A percentile compares a stretch with the other conserved stretches of the same genome.
Evolutionary conservation across 2,113 vertebrate genomes (phyloP).

Genomic region (Shinisaurus crocodilurus): DNA sequence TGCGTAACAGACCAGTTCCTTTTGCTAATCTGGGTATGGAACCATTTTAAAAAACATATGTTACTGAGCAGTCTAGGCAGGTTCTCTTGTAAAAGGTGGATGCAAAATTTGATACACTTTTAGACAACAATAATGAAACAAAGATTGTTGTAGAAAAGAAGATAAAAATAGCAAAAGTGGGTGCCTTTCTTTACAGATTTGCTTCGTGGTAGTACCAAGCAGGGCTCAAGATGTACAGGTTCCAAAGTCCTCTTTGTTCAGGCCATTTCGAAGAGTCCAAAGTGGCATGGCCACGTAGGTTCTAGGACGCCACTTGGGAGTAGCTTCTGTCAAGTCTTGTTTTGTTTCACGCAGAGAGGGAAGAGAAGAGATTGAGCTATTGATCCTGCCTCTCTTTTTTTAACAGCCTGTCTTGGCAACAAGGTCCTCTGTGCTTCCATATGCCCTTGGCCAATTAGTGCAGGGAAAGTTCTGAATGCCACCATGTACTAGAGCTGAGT

Average conservation of each 20-base stretch:
- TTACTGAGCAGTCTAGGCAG: neutral
- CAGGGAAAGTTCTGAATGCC: neutral
- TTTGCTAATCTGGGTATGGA: neutral
- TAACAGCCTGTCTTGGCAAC: neutral
- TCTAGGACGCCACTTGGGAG: neutral
- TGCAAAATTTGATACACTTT: neutral
- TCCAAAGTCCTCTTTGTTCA: neutral
- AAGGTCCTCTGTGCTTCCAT: neutral
- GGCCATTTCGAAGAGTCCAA: neutral
- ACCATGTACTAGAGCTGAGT: neutral
- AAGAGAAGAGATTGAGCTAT: neutral
- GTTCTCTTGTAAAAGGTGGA: neutral
- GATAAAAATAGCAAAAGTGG: neutral
- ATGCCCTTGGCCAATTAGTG: neutral
- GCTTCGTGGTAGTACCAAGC: neutral
- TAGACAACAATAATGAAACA: neutral
- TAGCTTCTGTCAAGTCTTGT: neutral
- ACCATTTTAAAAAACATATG: neutral
- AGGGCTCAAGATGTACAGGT: neutral
- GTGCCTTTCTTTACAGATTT: neutral
- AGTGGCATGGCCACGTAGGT: neutral
- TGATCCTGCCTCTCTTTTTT: neutral
- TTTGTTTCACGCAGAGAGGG: neutral
- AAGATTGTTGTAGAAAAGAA: neutral
- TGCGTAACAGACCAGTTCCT: no score